Conservation (phyloP, 2,888 invertebrate species). For the Penaeus monodon region DNA sequence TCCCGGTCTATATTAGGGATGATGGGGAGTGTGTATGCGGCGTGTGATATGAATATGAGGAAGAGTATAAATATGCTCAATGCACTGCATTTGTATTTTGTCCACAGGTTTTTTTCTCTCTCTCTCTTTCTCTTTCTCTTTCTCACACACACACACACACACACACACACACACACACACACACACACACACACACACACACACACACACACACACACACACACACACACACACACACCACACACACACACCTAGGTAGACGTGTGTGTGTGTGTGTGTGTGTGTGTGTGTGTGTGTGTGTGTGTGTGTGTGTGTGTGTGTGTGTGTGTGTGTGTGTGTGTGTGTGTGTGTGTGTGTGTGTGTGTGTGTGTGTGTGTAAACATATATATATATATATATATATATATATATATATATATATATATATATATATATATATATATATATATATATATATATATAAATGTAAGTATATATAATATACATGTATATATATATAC, state of each 20-base stretch:
- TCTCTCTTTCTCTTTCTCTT: no score
- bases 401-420: neutral
- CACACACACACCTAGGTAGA: neutral
- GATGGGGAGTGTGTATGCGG: no score
- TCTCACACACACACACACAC: no score
- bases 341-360: no score
- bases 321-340: neutral
- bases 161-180: neutral
- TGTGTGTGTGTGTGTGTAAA: no score
- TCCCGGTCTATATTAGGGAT: no score
- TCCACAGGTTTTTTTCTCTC: no score
- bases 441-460: neutral
- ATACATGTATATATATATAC: no score
- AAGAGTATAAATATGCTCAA: no score
- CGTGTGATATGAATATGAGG: no score
- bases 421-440: constrained; percentile 2
- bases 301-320: neutral
- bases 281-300: neutral
- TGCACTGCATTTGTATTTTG: no score
- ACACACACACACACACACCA: neutral
- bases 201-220: neutral
- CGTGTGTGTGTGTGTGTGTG: neutral
- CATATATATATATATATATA: neutral
- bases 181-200: neutral
- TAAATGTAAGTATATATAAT: neutral